phyloP scores from a whole-genome alignment of 2,113 vertebrate species.

The Heliornis fulica region DNA sequence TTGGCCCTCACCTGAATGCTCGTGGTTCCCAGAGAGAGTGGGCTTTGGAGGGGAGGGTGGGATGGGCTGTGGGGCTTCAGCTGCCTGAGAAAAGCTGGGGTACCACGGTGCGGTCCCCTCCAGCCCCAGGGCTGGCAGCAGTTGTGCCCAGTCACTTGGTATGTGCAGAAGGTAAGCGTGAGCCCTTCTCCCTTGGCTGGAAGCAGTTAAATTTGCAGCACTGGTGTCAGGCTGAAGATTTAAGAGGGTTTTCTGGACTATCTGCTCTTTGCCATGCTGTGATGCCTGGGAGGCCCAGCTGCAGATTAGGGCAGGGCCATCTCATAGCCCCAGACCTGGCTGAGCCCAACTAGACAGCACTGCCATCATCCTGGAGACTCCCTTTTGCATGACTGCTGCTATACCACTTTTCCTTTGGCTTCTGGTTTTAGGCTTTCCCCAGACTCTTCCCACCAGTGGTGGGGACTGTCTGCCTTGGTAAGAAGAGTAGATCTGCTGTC shows the following conservation, averaged over 20 bases:
- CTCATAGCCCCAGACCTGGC: background rate
- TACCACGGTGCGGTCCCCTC: background rate
- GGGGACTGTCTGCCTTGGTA: background rate
- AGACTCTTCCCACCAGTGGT: accelerated
- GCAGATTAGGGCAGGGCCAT: background rate
- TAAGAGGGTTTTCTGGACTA: background rate
- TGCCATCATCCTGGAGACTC: background rate
- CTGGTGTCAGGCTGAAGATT: background rate
- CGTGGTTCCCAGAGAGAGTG: accelerated
- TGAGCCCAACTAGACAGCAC: background rate
- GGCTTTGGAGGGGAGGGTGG: background rate
- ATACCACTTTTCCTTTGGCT: background rate
- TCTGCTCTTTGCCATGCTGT: background rate
- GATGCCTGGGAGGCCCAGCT: background rate
- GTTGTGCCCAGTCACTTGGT: background rate
- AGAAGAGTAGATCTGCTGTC: background rate
- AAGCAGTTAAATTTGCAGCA: background rate
- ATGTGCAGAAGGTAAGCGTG: background rate
- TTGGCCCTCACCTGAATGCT: background rate
- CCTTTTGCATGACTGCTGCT: background rate
- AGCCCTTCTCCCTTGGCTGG: background rate
- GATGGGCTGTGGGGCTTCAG: accelerated
- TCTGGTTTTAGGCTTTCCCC: background rate
- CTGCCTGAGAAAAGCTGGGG: background rate
- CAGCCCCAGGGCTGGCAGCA: background rate